Percentiles rank a stretch among this genome's conserved stretches.
These are phyloP conservation scores for Brachyrhaphis roseni DNA, from an alignment of 2,797 vertebrate species.

Conservation along the genomic window DNA sequence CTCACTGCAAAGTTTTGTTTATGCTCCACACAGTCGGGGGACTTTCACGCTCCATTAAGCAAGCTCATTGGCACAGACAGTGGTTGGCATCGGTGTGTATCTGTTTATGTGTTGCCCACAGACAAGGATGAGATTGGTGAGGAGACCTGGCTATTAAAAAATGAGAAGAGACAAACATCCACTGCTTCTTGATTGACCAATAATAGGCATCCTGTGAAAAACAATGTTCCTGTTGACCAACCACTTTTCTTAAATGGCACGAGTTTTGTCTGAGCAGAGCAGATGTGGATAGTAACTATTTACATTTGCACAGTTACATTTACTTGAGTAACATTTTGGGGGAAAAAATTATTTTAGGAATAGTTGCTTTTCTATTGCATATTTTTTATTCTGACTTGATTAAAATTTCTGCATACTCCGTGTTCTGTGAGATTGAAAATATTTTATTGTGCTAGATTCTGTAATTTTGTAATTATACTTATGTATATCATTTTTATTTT, in stretches of 20 bases:
- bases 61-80: slow-evolving; percentile 1
- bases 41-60: neutral
- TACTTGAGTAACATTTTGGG: neutral
- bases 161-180: neutral
- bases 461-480: too few relatives aligned
- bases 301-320: neutral
- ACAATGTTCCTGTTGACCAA: neutral
- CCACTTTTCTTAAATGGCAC: neutral
- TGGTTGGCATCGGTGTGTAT: neutral
- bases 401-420: neutral
- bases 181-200: neutral
- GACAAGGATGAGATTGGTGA: neutral
- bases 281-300: neutral
- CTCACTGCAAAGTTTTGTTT: neutral
- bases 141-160: neutral
- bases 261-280: neutral
- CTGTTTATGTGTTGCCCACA: neutral
- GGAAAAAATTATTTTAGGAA: neutral
- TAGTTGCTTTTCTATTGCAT: neutral
- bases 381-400: neutral
- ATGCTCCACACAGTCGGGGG: neutral
- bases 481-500: too few relatives aligned
- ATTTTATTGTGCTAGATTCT: too few relatives aligned
- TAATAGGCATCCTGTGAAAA: neutral
- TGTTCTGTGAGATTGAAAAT: too few relatives aligned